phyloP scores from a whole-genome alignment of 2,888 invertebrate genomes.

The Ephialtes manifestator region DNA sequence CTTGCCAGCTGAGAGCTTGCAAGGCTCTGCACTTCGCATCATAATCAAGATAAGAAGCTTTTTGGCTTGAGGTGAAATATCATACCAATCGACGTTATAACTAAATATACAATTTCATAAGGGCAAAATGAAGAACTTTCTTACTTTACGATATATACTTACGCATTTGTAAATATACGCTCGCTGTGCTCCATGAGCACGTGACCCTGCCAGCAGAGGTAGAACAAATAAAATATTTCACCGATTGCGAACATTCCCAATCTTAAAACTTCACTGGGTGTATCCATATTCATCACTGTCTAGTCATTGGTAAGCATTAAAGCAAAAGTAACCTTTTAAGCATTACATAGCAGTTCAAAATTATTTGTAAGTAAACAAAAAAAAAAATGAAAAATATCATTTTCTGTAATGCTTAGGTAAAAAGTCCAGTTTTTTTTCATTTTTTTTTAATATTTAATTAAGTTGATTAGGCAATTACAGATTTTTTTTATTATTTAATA shows the following conservation, averaged over 20 bases:
- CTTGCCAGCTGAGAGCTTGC: conserved; percentile 49
- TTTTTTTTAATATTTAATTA: too few relatives aligned
- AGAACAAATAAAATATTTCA: conserved; percentile 55
- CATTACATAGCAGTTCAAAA: too few relatives aligned
- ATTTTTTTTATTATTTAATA: too few relatives aligned
- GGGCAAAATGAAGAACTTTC: too few relatives aligned
- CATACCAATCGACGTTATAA: conserved; percentile 46
- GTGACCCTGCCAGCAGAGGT: conserved; percentile 61
- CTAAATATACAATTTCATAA: conserved; percentile 2
- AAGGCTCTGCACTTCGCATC: conserved; percentile 55
- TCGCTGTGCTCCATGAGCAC: conserved; percentile 59
- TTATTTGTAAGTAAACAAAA: too few relatives aligned
- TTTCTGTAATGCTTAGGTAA: too few relatives aligned
- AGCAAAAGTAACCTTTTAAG: too few relatives aligned
- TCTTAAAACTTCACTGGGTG: conserved; percentile 52
- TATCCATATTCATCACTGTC: conserved; percentile 58
- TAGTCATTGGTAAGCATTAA: neutral
- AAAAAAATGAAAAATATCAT: too few relatives aligned
- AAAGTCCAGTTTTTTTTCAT: too few relatives aligned
- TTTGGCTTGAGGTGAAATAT: conserved; percentile 18
- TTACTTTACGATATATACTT: conserved; percentile 4
- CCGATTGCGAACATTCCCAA: conserved; percentile 53
- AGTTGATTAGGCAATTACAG: too few relatives aligned
- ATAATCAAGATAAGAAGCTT: conserved; percentile 45
- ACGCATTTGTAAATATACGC: conserved; percentile 56